phyloP scores from a whole-genome alignment of 2,888 invertebrate species.

The Heteromurus nitidus region DNA sequence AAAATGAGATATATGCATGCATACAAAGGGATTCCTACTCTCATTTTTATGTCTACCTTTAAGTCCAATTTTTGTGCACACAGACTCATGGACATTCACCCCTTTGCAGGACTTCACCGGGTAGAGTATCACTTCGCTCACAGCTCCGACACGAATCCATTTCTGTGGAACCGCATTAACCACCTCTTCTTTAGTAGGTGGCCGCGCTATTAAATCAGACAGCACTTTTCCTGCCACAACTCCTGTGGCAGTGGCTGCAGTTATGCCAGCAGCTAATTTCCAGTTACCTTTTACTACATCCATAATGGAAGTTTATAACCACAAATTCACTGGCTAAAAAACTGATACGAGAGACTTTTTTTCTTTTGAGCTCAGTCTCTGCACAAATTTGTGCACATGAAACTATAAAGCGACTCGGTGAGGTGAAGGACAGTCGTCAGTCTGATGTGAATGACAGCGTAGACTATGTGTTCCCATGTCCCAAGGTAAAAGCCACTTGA shows the following conservation, averaged over 20 bases:
- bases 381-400: too few species aligned
- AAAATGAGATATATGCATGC: not conserved
- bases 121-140: constrained; percentile 70
- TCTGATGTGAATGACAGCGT: too few species aligned
- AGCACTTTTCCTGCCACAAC: constrained; percentile 52
- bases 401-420: too few species aligned
- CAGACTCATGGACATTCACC: constrained; percentile 65
- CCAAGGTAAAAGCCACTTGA: too few species aligned
- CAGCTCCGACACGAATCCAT: constrained; percentile 72
- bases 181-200: not conserved
- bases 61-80: constrained; percentile 66
- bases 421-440: too few species aligned
- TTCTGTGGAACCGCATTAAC: constrained; percentile 57
- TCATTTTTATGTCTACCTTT: constrained; percentile 61
- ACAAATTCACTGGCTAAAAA: too few species aligned
- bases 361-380: too few species aligned
- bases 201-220: not conserved
- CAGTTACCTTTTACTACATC: constrained; percentile 56
- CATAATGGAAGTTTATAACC: too few species aligned
- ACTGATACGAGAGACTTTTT: too few species aligned
- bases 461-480: too few species aligned
- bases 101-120: constrained; percentile 72
- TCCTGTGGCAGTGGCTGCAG: constrained; percentile 63
- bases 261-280: constrained; percentile 59
- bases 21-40: not conserved